Percentiles rank a stretch among this genome's conserved stretches.
These are phyloP conservation scores for Tichodroma muraria DNA, from an alignment of 2,113 vertebrate species.

Conservation along the genomic window DNA sequence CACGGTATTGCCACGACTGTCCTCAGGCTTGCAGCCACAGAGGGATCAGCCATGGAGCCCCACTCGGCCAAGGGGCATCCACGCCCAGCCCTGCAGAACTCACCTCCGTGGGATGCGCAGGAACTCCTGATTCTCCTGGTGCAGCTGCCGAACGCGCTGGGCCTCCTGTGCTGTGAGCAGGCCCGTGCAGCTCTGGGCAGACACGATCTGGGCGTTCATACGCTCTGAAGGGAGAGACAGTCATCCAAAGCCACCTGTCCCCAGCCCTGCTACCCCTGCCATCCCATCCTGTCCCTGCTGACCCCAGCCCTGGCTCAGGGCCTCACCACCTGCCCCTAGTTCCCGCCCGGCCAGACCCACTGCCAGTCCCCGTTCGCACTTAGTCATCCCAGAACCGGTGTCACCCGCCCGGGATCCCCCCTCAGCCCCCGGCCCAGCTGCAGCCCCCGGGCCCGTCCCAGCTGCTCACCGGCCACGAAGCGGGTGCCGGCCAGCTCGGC, in stretches of 20 bases:
- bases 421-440: neutral
- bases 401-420: neutral
- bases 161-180: constrained; percentile 82
- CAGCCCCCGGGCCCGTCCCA: neutral
- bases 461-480: constrained; percentile 83
- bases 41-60: neutral
- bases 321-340: neutral
- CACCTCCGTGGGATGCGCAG: constrained; percentile 88
- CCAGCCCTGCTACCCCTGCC: neutral
- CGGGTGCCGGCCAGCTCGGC: constrained; percentile 93
- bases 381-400: too few relatives aligned
- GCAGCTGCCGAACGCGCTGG: constrained; percentile 76
- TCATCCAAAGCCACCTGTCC: neutral
- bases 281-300: too few relatives aligned
- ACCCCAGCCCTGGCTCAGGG: neutral
- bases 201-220: constrained; percentile 87
- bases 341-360: constrained; percentile 6
- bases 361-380: neutral
- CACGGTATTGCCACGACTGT: neutral
- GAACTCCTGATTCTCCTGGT: constrained; percentile 85
- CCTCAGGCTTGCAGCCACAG: neutral
- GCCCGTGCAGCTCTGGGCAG: constrained; percentile 78
- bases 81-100: neutral
- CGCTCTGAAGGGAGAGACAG: constrained; percentile 73
- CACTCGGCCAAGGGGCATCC: fast-evolving